Evolutionary conservation across 2,888 invertebrate species (phyloP).

Genomic region (Phymatocera aterrima): DNA sequence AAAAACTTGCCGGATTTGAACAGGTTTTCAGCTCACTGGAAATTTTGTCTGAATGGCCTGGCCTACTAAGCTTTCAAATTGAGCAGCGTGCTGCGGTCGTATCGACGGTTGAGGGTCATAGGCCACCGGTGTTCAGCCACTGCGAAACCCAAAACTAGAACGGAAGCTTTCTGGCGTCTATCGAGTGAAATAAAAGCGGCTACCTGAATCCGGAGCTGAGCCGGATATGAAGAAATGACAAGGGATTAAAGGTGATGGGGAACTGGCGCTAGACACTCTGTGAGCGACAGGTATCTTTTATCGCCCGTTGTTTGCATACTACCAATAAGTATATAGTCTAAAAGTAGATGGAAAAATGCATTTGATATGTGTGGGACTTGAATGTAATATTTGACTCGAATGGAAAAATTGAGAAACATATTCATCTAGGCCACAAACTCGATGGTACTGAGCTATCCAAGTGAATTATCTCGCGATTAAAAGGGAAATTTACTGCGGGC

Average conservation of each 20-base stretch:
- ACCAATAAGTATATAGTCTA: neutral
- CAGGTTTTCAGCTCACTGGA: too few relatives aligned
- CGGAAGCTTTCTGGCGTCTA: slow-evolving; percentile 19
- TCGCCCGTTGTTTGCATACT: neutral
- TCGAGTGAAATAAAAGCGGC: slow-evolving; percentile 15
- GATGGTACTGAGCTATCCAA: neutral
- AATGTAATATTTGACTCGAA: neutral
- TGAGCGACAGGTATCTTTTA: neutral
- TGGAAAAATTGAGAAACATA: neutral
- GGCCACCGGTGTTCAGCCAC: slow-evolving; percentile 25
- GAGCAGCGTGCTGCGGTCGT: slow-evolving; percentile 31
- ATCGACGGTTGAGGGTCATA: slow-evolving; percentile 29
- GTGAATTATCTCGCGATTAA: neutral
- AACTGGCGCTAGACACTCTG: slow-evolving; percentile 17
- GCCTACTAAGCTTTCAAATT: too few relatives aligned
- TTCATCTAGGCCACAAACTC: neutral
- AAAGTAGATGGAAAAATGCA: neutral
- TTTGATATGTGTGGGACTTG: neutral
- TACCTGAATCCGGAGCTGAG: neutral
- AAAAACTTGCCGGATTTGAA: too few relatives aligned
- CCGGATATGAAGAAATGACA: slow-evolving; percentile 7
- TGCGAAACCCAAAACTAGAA: slow-evolving; percentile 26
- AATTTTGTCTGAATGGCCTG: too few relatives aligned
- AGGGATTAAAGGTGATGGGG: neutral
- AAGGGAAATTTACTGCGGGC: neutral